phyloP scores from a whole-genome alignment of 2,797 vertebrate genomes.

The Thaleichthys pacificus region DNA sequence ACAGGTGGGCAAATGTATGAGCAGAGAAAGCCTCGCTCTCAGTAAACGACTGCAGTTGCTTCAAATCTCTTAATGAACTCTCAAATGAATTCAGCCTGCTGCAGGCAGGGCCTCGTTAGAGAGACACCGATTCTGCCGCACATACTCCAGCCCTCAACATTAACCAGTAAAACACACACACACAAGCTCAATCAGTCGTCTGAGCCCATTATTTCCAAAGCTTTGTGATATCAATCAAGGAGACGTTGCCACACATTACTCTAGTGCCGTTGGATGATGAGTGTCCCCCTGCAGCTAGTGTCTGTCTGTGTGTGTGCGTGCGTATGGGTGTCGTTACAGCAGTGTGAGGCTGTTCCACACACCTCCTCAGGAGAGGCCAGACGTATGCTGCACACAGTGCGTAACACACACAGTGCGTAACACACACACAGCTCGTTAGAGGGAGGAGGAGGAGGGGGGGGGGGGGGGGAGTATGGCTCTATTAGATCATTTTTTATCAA shows the following conservation, averaged over 20 bases:
- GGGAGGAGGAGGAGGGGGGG: neutral
- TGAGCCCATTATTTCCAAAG: slow-evolving; percentile 43
- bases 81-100: slow-evolving; percentile 56
- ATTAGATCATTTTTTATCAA: no score
- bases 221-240: slow-evolving; percentile 54
- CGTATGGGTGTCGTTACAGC: neutral
- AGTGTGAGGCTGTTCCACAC: neutral
- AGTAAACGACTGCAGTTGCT: slow-evolving; percentile 61
- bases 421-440: neutral
- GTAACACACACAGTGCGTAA: neutral
- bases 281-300: slow-evolving; percentile 16
- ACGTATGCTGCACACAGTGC: no score
- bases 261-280: slow-evolving; percentile 29
- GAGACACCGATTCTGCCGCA: slow-evolving; percentile 54
- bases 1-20: no score
- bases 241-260: slow-evolving; percentile 30
- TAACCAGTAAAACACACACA: no score
- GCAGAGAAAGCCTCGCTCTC: neutral
- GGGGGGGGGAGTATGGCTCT: neutral
- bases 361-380: no score
- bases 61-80: slow-evolving; percentile 64
- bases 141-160: slow-evolving; percentile 45
- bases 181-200: slow-evolving; percentile 35
- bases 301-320: slow-evolving; percentile 12
- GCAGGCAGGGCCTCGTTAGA: slow-evolving; percentile 46